Evolutionary conservation across 2,888 invertebrate genomes (phyloP).

Genomic region (Lepetodrilus schrolli): DNA sequence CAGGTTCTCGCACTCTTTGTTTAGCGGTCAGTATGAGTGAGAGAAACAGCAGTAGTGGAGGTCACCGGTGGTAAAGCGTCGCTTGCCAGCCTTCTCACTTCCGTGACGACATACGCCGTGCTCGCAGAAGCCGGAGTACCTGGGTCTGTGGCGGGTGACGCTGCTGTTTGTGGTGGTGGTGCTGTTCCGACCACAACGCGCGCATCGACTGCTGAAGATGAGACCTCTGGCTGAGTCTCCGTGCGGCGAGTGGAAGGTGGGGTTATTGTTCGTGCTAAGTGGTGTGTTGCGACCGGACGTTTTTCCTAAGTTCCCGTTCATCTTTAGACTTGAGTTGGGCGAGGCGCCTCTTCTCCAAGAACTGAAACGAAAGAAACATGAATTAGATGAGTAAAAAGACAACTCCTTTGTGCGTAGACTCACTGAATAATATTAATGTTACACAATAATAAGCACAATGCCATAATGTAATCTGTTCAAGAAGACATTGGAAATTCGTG

Average conservation of each 20-base stretch:
- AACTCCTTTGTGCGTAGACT: no score
- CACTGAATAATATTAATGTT: no score
- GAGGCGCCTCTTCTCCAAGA: slow-evolving; percentile 57
- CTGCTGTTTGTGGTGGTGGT: background rate
- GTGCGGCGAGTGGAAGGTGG: background rate
- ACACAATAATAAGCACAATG: no score
- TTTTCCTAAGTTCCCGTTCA: slow-evolving; percentile 14
- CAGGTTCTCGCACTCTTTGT: no score
- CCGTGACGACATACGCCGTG: background rate
- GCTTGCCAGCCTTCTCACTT: background rate
- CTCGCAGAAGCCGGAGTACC: background rate
- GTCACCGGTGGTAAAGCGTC: background rate
- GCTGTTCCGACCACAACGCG: background rate
- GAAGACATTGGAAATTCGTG: no score
- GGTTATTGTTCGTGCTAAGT: background rate
- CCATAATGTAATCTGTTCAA: no score
- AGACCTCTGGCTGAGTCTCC: background rate
- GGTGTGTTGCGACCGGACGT: background rate
- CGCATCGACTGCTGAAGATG: slow-evolving; percentile 3
- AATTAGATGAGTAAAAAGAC: no score
- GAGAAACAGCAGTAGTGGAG: slow-evolving; percentile 6
- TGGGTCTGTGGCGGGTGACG: background rate
- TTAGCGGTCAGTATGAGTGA: background rate
- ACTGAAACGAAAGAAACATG: slow-evolving; percentile 35
- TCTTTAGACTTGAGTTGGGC: slow-evolving; percentile 41